Base-by-base conservation (phyloP, 2,113 vertebrate genomes). In the Coracopsis vasa region DNA sequence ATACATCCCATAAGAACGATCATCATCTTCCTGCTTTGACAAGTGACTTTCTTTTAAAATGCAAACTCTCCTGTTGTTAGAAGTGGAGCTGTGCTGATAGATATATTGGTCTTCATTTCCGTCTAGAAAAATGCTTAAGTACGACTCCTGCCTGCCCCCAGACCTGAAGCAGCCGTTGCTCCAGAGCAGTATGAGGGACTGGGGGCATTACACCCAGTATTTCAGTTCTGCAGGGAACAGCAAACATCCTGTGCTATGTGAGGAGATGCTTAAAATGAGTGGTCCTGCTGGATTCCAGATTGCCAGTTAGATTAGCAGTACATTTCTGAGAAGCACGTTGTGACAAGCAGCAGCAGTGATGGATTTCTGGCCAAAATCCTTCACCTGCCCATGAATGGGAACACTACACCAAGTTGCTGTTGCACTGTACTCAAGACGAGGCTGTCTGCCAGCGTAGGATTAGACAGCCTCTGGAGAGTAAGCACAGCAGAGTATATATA, bases 251-350 rank as follows among this genome's bases (percentile, higher is more conserved):
- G 21, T 8, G 4, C 41, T 47, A n/a, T 70, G 10, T 12, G 29
- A 42, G 50, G 56, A 71, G 42, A 37, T n/a, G 29, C 20, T 91
- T 60, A 61, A 31, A 27, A 9, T 7, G 13, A 74, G 15, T 1
- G 1, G 13, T 58, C 41, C 27, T 0, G 1, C 10, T 33, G 39
- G 4, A 4, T 78, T 11, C 6, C 28, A 17, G 3, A 11, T 21
- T 75, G 24, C 27, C 47, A 2, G 20, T 29, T 29, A 64, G 67
- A 35, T 65, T 19, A 33, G 7, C 31, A 47, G 50, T 41, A 42
- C 1, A 1, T n/a, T 69, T 80, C 41, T 54, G 48, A 83, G 39
- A 71, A 56, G 10, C 4, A 2, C 0, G 1, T 27, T 39, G 27
- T 51, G 37, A 39, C 27, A 41, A 80, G 44, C 1, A 4, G 29